A percentile compares a stretch with the other conserved stretches of the same genome.
Conservation (phyloP, 2,888 invertebrate genomes). For the Lucinisca nassula region DNA sequence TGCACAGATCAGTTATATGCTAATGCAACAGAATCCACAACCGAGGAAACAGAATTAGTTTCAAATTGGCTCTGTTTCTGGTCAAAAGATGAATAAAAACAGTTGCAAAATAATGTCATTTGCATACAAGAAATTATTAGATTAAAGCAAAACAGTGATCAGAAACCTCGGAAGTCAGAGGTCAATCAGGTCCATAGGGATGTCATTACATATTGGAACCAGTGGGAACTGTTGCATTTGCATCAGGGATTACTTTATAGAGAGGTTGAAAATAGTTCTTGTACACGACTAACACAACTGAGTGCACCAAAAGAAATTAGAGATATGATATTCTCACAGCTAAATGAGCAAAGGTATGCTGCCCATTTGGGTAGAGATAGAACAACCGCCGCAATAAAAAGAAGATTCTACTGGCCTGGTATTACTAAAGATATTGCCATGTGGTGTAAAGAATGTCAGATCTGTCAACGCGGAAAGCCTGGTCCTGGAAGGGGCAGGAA, state of each 20-base stretch:
- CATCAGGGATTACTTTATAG: neutral
- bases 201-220: neutral
- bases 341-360: neutral
- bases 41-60: too few relatives aligned
- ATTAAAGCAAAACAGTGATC: neutral
- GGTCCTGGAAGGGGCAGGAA: neutral
- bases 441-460: conserved; percentile 20
- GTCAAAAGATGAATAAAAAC: neutral
- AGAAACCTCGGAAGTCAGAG: neutral
- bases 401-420: neutral
- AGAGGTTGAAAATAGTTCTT: neutral
- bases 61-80: neutral
- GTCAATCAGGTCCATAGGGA: neutral
- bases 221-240: neutral
- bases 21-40: neutral
- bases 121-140: neutral
- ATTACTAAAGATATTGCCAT: neutral
- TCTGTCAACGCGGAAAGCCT: neutral
- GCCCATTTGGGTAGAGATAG: neutral
- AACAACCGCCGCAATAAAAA: neutral
- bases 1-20: neutral
- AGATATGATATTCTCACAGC: neutral
- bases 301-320: neutral
- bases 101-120: neutral
- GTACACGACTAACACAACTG: neutral